phyloP scores from a whole-genome alignment of 2,113 vertebrate genomes.

The Phocoena sinus region DNA sequence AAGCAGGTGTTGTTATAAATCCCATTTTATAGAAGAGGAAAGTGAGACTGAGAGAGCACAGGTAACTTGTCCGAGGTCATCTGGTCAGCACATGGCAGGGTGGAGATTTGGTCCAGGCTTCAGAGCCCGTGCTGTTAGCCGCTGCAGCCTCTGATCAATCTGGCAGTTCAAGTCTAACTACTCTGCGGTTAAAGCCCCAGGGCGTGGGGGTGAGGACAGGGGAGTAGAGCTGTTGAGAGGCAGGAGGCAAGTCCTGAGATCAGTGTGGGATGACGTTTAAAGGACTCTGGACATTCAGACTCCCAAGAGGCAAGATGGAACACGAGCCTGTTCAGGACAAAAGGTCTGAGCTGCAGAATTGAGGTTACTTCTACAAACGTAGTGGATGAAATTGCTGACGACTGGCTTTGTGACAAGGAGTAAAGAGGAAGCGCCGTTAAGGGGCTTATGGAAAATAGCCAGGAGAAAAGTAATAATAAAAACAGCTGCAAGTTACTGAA shows the following conservation, averaged over 20 bases:
- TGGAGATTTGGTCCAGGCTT: background rate
- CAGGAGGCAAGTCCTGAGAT: background rate
- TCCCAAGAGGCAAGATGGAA: background rate
- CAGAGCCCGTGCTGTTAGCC: background rate
- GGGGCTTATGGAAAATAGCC: background rate
- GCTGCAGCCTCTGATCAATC: background rate
- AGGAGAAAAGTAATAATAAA: background rate
- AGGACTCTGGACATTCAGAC: background rate
- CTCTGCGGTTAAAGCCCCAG: background rate
- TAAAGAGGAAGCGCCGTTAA: background rate
- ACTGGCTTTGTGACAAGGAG: background rate
- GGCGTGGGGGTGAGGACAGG: rapidly evolving
- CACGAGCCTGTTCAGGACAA: background rate
- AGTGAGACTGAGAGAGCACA: background rate
- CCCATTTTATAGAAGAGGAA: background rate
- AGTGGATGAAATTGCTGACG: background rate
- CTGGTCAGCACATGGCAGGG: background rate
- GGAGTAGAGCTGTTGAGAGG: background rate
- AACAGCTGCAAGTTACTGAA: background rate
- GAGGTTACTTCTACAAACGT: background rate
- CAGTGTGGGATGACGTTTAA: background rate
- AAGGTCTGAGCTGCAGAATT: background rate
- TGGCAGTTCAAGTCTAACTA: too few species aligned
- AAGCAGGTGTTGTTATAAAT: background rate
- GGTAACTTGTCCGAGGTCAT: background rate